These are phyloP conservation scores for Podocnemis expansa DNA, from an alignment of 2,113 vertebrate species.

Conservation along the genomic window DNA sequence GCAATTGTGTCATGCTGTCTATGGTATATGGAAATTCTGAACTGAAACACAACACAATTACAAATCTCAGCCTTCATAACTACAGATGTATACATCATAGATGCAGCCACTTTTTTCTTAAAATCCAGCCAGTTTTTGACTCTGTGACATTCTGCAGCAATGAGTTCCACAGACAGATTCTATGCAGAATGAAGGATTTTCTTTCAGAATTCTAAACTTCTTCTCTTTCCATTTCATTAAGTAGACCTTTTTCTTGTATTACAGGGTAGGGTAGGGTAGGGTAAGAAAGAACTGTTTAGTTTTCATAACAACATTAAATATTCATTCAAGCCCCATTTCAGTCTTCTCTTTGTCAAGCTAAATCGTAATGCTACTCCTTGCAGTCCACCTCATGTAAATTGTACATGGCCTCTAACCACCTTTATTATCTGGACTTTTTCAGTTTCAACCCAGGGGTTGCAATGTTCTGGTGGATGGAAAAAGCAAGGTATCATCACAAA, in stretches of 20 bases:
- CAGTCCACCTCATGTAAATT: neutral
- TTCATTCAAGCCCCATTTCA: neutral
- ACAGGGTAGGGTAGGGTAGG: neutral
- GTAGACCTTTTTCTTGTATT: neutral
- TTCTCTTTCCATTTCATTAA: neutral
- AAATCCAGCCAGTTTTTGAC: neutral
- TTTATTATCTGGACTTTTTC: neutral
- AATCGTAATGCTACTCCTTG: neutral
- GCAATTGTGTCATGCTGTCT: neutral
- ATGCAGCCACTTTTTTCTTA: neutral
- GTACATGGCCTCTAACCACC: neutral
- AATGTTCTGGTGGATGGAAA: neutral
- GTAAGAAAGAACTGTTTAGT: conserved; percentile 2
- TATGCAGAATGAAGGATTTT: neutral
- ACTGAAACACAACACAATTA: neutral
- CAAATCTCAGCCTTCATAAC: neutral
- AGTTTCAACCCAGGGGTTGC: neutral
- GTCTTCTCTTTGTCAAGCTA: neutral
- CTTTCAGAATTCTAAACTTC: neutral
- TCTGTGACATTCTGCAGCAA: neutral
- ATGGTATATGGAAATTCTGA: neutral
- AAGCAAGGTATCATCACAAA: conserved; percentile 21
- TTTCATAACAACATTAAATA: neutral
- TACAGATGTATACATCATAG: accelerated
- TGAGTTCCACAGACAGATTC: neutral